phyloP scores from a whole-genome alignment of 2,888 invertebrate species.

The Acrobasis consociella region DNA sequence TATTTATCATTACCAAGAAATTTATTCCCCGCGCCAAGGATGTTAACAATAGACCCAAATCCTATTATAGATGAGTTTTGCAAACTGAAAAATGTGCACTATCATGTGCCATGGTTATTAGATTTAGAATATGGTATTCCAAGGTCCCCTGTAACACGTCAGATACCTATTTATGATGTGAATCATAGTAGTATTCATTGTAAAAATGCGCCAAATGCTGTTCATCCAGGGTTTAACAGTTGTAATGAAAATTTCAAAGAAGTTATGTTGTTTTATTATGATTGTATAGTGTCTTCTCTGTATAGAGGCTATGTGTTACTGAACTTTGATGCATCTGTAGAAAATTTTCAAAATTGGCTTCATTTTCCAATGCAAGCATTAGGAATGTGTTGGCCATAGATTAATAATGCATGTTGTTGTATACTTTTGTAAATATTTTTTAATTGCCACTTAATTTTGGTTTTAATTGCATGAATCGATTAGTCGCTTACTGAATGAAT shows the following conservation, averaged over 20 bases:
- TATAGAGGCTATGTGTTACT: slow-evolving; percentile 55
- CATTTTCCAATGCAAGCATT: slow-evolving; percentile 53
- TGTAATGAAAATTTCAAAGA: slow-evolving; percentile 56
- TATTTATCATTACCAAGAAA: slow-evolving; percentile 56
- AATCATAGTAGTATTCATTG: slow-evolving; percentile 59
- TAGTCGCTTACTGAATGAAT: background rate
- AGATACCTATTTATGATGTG: slow-evolving; percentile 58
- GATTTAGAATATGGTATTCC: slow-evolving; percentile 66
- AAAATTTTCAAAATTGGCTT: slow-evolving; percentile 65
- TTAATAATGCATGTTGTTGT: background rate
- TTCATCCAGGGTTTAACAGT: slow-evolving; percentile 63
- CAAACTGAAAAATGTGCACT: slow-evolving; percentile 43
- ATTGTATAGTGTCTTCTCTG: slow-evolving; percentile 59
- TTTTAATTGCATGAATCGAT: slow-evolving; percentile 5
- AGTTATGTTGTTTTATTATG: slow-evolving; percentile 58
- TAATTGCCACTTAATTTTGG: background rate
- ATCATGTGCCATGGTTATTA: slow-evolving; percentile 55
- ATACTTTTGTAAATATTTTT: slow-evolving; percentile 8
- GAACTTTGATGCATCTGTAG: slow-evolving; percentile 54
- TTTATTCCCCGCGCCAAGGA: slow-evolving; percentile 57
- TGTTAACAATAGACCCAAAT: slow-evolving; percentile 58
- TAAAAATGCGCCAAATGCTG: slow-evolving; percentile 53
- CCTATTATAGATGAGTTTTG: slow-evolving; percentile 63
- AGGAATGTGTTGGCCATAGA: slow-evolving; percentile 67
- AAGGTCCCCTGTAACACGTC: slow-evolving; percentile 46